phyloP scores from a whole-genome alignment of 1,140 invertebrate species.

The Brachystomella parvula region DNA sequence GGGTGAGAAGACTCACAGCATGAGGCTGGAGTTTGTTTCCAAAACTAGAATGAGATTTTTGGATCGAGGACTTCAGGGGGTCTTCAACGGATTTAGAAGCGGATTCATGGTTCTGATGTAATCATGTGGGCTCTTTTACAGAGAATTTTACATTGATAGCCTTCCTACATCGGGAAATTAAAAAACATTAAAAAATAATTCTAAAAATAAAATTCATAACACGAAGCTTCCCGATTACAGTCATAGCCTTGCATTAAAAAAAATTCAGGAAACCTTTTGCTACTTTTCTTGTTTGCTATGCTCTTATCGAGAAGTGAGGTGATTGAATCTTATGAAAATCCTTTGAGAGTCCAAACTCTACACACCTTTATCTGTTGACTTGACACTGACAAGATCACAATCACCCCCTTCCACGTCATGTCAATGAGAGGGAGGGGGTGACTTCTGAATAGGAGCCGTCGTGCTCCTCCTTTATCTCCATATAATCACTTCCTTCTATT shows the following conservation, averaged over 20 bases:
- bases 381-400: not conserved
- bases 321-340: not conserved
- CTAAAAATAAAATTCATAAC: not conserved
- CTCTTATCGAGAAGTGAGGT: not conserved
- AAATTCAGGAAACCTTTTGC: not conserved
- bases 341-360: not conserved
- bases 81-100: not conserved
- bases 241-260: too few relatives aligned
- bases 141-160: not conserved
- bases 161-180: too few relatives aligned
- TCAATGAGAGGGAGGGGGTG: not conserved
- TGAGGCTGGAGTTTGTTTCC: constrained; percentile 5
- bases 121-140: not conserved
- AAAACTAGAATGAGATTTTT: constrained; percentile 11
- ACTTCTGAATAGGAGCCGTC: not conserved
- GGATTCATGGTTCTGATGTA: constrained; percentile 1
- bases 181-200: not conserved
- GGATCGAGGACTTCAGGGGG: not conserved
- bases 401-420: not conserved
- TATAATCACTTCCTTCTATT: not conserved
- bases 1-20: not conserved
- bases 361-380: not conserved
- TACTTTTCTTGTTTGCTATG: not conserved
- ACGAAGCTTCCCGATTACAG: too few relatives aligned
- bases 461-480: not conserved